Conservation (phyloP, 2,113 vertebrate species). For the Melanerpes formicivorus region DNA sequence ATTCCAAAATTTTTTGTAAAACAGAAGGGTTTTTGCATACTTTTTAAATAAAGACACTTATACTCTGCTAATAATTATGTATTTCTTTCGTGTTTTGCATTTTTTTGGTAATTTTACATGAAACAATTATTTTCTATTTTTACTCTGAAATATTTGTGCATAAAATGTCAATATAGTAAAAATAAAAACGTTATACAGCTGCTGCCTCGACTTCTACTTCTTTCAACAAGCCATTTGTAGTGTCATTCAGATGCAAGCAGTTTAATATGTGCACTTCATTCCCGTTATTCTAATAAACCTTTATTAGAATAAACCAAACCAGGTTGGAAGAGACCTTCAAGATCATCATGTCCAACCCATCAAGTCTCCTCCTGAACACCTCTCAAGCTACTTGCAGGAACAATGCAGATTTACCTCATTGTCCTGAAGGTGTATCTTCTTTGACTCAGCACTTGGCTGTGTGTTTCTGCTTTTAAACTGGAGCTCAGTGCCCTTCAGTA, state of each 20-base stretch:
- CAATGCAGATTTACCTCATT: background rate
- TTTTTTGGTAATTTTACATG: constrained; percentile 81
- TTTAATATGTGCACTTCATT: background rate
- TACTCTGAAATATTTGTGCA: constrained; percentile 83
- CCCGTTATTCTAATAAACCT: too few relatives aligned
- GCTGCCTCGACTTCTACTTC: constrained; percentile 32
- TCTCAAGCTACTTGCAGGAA: background rate
- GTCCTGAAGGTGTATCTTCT: background rate
- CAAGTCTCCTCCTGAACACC: too few relatives aligned
- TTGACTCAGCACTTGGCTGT: background rate
- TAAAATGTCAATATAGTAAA: constrained; percentile 83
- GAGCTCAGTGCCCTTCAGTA: background rate
- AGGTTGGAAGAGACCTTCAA: too few relatives aligned
- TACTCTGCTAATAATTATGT: constrained; percentile 77
- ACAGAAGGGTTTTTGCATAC: constrained; percentile 78
- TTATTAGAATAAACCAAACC: too few relatives aligned
- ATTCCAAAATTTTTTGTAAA: constrained; percentile 78
- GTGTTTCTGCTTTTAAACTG: background rate
- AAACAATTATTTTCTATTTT: constrained; percentile 83
- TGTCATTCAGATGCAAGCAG: background rate
- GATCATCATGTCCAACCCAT: too few relatives aligned
- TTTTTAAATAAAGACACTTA: constrained; percentile 82
- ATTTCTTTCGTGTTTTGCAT: constrained; percentile 75
- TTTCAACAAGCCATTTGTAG: background rate
- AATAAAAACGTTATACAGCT: constrained; percentile 78